Conservation (phyloP, 2,113 vertebrate genomes). For the Gallinago jamesoni region DNA sequence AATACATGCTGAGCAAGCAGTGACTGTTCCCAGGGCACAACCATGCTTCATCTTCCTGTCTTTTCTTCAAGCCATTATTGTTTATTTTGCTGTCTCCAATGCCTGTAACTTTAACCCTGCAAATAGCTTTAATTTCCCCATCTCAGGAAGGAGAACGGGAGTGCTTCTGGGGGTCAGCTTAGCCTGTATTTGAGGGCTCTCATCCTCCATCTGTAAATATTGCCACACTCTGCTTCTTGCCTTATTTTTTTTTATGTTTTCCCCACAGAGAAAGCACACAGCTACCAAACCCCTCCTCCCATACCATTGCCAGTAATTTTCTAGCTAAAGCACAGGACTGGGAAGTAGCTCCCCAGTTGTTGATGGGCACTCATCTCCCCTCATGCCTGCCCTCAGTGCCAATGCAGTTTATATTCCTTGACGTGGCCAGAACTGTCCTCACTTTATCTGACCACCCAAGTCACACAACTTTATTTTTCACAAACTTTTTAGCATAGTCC, state of each 20-base stretch:
- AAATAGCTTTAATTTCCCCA: background rate
- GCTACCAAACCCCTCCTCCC: background rate
- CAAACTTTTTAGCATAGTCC: background rate
- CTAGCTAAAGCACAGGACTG: background rate
- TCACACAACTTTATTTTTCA: background rate
- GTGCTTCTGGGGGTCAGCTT: background rate
- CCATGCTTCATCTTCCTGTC: background rate
- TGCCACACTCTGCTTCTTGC: background rate
- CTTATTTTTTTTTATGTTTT: background rate
- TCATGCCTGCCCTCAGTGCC: background rate
- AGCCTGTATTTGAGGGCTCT: background rate
- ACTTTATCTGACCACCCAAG: background rate
- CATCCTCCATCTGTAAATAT: background rate
- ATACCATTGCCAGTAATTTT: background rate
- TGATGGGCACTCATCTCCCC: background rate
- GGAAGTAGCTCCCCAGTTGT: background rate
- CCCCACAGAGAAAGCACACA: background rate
- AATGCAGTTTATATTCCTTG: background rate
- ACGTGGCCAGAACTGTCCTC: background rate
- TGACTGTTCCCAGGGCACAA: background rate
- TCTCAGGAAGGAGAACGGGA: background rate
- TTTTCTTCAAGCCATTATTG: background rate
- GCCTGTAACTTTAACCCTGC: background rate
- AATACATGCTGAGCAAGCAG: constrained; percentile 14
- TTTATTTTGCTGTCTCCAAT: constrained; percentile 15